Evolutionary conservation across 2,888 invertebrate genomes (phyloP).

Genomic region (Nesidiocoris tenuis): DNA sequence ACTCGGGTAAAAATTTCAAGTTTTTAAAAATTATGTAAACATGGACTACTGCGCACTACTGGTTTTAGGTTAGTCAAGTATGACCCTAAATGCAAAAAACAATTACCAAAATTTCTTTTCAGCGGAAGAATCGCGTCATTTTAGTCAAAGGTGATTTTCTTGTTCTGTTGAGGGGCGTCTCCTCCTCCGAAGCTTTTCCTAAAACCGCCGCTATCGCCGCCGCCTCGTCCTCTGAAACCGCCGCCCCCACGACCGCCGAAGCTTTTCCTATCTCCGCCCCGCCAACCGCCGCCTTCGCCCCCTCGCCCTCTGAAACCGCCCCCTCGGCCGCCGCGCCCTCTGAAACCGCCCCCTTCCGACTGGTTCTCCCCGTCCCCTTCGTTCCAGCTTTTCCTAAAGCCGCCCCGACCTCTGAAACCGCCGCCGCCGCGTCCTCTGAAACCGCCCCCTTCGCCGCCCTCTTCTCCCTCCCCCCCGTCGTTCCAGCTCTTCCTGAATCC

Average conservation of each 20-base stretch:
- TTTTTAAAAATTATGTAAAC: too few species aligned
- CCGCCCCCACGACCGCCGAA: conserved; percentile 17
- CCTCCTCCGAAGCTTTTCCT: conserved; percentile 46
- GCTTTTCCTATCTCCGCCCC: conserved; percentile 50
- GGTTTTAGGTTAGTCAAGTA: too few species aligned
- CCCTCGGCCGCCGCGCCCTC: conserved; percentile 4
- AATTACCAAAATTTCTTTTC: not conserved
- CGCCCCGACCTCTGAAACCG: conserved; percentile 50
- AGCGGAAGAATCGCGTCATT: not conserved
- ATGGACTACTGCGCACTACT: too few species aligned
- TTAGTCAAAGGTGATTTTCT: conserved; percentile 59
- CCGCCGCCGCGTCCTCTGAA: conserved; percentile 58
- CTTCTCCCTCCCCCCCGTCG: too few species aligned
- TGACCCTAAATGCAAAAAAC: not conserved
- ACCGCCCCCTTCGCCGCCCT: conserved; percentile 55
- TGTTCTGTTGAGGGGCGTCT: conserved; percentile 65
- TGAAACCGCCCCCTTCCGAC: conserved; percentile 3
- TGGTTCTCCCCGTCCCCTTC: conserved; percentile 27
- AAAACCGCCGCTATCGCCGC: not conserved
- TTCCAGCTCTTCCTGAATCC: conserved; percentile 48
- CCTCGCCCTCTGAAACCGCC: conserved; percentile 46
- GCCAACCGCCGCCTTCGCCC: conserved; percentile 50
- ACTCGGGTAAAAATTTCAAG: too few species aligned
- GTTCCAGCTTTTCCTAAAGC: conserved; percentile 49
- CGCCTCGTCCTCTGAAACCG: conserved; percentile 46